Evolutionary conservation across 2,888 invertebrate species (phyloP), one percentile per base, ranked within the genome.

Genomic region (Parthenolecanium corni): DNA sequence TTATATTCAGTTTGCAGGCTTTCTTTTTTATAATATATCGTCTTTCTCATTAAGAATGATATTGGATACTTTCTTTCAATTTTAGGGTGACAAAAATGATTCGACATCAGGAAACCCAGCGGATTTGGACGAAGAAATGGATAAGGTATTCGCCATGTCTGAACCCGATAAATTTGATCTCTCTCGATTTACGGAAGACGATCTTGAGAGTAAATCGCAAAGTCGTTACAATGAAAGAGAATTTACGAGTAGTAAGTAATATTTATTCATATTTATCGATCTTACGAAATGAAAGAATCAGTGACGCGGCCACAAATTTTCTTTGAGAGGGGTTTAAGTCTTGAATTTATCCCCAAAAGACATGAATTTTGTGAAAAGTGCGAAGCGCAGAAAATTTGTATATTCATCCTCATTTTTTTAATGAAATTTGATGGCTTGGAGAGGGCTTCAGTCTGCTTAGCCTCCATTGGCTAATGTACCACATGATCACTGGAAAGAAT

Each of bases 91-190:
- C n/a, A 62, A 52, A 62, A 52, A 62, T 40, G 62, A 36, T 4
- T 16, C 21, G 20, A 14, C 62, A 46, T 52, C 62, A 52, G 25
- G 40, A 18, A 40, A 25, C 18, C n/a, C n/a, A n/a, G 40, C 42
- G 69, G 82, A 82, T 69, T 78, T 89, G 76, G 89, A 89, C 76
- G 86, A 87, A 74, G 89, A 89, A 80, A 89, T 89, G 84, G 88
- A 88, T 71, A 85, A 89, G 74, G 88, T 89, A 71, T 86, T 89
- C 74, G 86, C 85, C 74, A 82, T 81, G 77, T 74, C 73, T 61
- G 80, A 80, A 67, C 74, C 76, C 66, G 76, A 79, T 69, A 77
- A 78, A 70, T 83, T 81, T 75, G 78, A 81, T 77, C 78, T 82
- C 72, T 76, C 79, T 70, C 75, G 75, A 63, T 80, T 66, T 76